Conservation (phyloP, 2,113 vertebrate genomes). For the Typhlomys cinereus region DNA sequence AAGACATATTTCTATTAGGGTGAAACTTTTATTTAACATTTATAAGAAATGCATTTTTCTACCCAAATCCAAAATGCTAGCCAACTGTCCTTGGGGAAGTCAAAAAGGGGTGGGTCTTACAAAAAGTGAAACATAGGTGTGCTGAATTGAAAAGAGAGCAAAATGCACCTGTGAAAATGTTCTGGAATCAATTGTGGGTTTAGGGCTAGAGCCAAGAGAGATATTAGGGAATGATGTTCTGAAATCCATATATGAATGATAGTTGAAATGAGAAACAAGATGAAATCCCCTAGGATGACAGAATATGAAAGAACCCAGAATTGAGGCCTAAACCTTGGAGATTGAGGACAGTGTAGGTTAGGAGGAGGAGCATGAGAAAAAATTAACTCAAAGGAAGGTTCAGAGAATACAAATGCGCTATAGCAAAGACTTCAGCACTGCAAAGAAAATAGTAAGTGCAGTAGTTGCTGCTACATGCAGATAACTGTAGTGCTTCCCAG, state of each 20-base stretch:
- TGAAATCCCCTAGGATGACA: not conserved
- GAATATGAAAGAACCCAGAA: not conserved
- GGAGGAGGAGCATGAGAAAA: not conserved
- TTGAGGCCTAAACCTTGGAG: not conserved
- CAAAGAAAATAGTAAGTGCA: not conserved
- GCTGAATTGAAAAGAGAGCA: not conserved
- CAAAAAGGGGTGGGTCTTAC: not conserved
- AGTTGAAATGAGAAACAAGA: not conserved
- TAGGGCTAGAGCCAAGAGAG: not conserved
- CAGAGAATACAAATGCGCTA: not conserved
- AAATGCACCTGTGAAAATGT: not conserved
- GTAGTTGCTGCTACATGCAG: not conserved
- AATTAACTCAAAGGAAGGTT: not conserved
- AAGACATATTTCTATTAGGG: not conserved
- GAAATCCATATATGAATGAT: not conserved
- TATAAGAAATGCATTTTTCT: constrained; percentile 6
- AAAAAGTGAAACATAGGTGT: not conserved
- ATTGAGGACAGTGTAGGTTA: not conserved
- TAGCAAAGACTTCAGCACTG: not conserved
- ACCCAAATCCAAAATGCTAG: not conserved
- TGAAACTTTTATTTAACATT: not conserved
- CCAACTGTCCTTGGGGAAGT: not conserved
- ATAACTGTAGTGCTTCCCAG: not conserved
- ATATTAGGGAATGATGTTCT: not conserved
- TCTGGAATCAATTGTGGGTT: not conserved